A percentile compares a stretch with the other conserved stretches of the same genome.
These are phyloP conservation scores for Drosophila niveifrons DNA, from an alignment of 2,888 invertebrate genomes.

Conservation along the genomic window DNA sequence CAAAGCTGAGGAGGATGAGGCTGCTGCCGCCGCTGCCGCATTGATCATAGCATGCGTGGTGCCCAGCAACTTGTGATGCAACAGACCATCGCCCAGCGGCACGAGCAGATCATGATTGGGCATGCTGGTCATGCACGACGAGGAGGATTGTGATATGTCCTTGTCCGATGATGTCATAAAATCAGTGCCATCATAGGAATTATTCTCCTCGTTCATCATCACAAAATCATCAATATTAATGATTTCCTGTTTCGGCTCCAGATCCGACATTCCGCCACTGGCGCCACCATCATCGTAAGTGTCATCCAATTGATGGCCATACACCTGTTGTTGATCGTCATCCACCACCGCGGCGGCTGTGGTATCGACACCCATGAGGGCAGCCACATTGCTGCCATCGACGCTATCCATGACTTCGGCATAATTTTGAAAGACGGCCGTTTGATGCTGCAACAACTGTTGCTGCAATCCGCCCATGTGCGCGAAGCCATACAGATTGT, in stretches of 20 bases:
- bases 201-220: constrained; percentile 84
- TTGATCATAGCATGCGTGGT: constrained; percentile 60
- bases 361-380: constrained; percentile 58
- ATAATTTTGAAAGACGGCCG: constrained; percentile 84
- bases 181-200: constrained; percentile 84
- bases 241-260: constrained; percentile 84
- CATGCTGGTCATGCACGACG: constrained; percentile 68
- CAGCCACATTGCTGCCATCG: constrained; percentile 44
- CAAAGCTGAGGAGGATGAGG: constrained; percentile 22
- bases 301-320: constrained; percentile 74
- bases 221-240: constrained; percentile 85
- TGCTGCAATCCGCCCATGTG: constrained; percentile 85
- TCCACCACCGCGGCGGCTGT: constrained; percentile 45
- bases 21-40: constrained; percentile 5
- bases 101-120: constrained; percentile 76
- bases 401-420: constrained; percentile 80
- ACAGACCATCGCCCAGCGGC: constrained; percentile 72
- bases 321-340: constrained; percentile 75
- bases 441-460: constrained; percentile 83
- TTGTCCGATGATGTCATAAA: constrained; percentile 80
- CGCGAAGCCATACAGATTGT: constrained; percentile 84
- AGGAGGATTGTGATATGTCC: constrained; percentile 75
- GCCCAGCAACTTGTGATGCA: constrained; percentile 75
- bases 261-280: constrained; percentile 70
- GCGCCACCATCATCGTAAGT: constrained; percentile 74